phyloP scores from a whole-genome alignment of 2,113 vertebrate species.

The Cheilinus undulatus region DNA sequence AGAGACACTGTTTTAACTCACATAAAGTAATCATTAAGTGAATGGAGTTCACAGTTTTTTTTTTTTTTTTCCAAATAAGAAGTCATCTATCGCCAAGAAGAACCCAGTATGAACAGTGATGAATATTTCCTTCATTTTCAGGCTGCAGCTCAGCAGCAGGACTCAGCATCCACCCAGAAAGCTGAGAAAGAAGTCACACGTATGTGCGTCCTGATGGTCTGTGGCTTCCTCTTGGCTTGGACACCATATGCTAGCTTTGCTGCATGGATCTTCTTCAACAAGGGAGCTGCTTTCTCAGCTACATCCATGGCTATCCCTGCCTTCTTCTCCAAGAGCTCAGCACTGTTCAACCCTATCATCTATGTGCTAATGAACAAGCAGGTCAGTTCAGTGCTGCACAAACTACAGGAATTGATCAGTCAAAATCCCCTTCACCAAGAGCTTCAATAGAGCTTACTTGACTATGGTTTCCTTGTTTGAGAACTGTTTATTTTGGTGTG shows the following conservation, averaged over 20 bases:
- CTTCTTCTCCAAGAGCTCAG: conserved; percentile 89
- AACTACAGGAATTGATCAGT: no score
- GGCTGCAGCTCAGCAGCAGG: conserved; percentile 84
- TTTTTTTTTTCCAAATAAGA: not conserved
- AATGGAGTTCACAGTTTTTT: no score
- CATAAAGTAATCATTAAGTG: no score
- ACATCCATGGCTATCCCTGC: conserved; percentile 80
- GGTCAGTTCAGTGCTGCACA: no score
- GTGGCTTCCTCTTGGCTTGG: conserved; percentile 85
- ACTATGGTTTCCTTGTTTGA: no score
- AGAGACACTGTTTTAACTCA: not conserved
- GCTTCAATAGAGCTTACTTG: no score
- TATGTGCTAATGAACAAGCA: no score
- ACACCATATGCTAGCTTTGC: conserved; percentile 72
- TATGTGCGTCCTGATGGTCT: conserved; percentile 87
- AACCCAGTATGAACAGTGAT: not conserved
- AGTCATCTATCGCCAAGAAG: not conserved
- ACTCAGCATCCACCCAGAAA: conserved; percentile 86
- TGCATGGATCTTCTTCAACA: conserved; percentile 88
- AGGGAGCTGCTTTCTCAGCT: conserved; percentile 81
- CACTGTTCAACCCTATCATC: conserved; percentile 75
- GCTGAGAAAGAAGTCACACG: conserved; percentile 86
- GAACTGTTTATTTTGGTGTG: no score
- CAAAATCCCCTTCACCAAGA: no score
- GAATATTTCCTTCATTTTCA: conserved; percentile 7